phyloP scores from a whole-genome alignment of 2,113 vertebrate genomes.

The Piaya cayana region DNA sequence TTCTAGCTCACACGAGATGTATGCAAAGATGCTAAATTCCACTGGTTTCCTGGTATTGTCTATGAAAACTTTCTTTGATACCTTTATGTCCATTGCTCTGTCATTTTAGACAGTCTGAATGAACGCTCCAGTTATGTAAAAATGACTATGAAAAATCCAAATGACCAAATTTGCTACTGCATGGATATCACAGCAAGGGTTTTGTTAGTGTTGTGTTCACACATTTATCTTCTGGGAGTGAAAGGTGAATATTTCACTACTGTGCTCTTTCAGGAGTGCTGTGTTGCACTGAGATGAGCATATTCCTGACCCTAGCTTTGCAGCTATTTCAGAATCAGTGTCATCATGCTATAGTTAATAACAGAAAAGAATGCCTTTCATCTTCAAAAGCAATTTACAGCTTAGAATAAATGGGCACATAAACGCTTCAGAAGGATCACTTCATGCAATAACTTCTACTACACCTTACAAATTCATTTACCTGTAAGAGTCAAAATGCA shows the following conservation, averaged over 20 bases:
- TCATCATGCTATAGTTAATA: slow-evolving; percentile 10
- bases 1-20: neutral
- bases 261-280: neutral
- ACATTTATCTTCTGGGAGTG: neutral
- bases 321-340: slow-evolving; percentile 3
- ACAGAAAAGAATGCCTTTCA: neutral
- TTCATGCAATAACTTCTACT: neutral
- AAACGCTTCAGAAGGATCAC: neutral
- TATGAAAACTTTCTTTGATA: neutral
- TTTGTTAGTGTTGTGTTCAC: neutral
- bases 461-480: neutral
- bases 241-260: neutral
- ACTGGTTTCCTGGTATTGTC: neutral
- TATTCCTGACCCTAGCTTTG: neutral
- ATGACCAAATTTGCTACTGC: neutral
- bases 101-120: neutral
- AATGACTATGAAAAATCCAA: neutral
- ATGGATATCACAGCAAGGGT: neutral
- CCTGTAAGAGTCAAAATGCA: neutral
- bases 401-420: neutral
- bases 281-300: neutral
- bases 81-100: neutral
- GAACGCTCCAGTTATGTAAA: neutral
- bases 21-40: neutral
- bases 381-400: slow-evolving; percentile 41